Evolutionary conservation across 2,113 vertebrate genomes (phyloP), one percentile per base, ranked within the genome.

Genomic region (Rhinolophus ferrumequinum): DNA sequence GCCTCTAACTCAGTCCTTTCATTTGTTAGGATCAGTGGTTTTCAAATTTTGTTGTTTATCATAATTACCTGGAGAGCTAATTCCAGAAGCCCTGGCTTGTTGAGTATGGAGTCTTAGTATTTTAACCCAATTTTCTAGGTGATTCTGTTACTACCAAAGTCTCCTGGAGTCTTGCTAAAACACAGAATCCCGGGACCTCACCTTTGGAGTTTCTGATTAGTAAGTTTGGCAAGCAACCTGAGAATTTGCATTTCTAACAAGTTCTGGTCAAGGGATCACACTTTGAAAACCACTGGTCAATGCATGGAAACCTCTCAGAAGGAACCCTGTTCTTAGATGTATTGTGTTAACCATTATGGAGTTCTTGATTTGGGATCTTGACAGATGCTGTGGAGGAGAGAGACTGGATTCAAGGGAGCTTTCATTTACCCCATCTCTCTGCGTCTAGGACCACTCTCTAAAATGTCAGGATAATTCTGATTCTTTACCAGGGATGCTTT

Each of bases 391-490:
- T 56, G 33, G 52, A 28, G 62, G 77, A 35, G 35, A 60, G 44
- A 86, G 38, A 75, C 30, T 30, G 47, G 50, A 67, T 69, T 58
- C 26, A 44, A 52, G 19, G 9, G 15, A 24, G 35, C 19, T 77
- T 70, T 77, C 35, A 28, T 52, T 83, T 21, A 54, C 47, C 15
- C 5, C 2, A 8, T 47, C n/a, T 89, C 28, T 70, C 26, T 62
- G 44, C 12, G 58, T 82, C 41, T 92, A 85, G 81, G 75, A 58
- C 64, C 81, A 88, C 33, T 93, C 96, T 95, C 66, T 90, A 72
- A 97, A 84, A 64, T 76, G 54, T 91, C 88, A 94, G 44, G 85
- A 82, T 88, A 84, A 88, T 90, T 85, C 62, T 77, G 66, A 91
- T 83, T 87, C 21, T 90, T 97, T 69, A n/a, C 12, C 67, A 64